Conservation (phyloP, 2,888 invertebrate genomes). For the Ypsolopha sequella region DNA sequence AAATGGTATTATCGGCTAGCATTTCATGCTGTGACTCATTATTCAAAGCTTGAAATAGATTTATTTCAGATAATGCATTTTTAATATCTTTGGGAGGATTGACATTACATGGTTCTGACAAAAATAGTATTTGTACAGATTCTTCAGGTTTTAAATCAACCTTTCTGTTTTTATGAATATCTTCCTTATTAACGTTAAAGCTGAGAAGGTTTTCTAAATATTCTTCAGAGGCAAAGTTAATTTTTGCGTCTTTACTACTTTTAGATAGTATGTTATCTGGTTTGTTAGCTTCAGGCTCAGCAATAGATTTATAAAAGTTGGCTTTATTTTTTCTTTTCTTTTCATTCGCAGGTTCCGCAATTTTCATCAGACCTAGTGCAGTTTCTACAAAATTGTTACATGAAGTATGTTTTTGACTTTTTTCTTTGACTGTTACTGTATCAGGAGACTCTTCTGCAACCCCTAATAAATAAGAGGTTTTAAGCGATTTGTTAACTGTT, state of each 20-base stretch:
- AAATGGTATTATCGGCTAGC: slow-evolving; percentile 20
- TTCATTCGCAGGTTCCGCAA: not conserved
- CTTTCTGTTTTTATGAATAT: not conserved
- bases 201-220: not conserved
- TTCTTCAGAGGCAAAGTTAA: not conserved
- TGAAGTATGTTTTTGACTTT: too few relatives aligned
- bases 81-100: slow-evolving; percentile 25
- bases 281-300: slow-evolving; percentile 8
- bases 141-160: slow-evolving; percentile 9
- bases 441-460: not conserved
- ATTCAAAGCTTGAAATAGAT: slow-evolving; percentile 58
- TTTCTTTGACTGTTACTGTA: not conserved
- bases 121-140: slow-evolving; percentile 33
- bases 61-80: slow-evolving; percentile 48
- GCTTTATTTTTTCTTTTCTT: slow-evolving; percentile 18
- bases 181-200: not conserved
- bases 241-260: not conserved
- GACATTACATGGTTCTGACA: slow-evolving; percentile 24
- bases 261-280: not conserved
- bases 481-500: too few relatives aligned
- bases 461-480: too few relatives aligned
- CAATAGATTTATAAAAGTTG: slow-evolving; percentile 42
- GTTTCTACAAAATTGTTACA: too few relatives aligned
- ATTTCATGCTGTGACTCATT: slow-evolving; percentile 45
- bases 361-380: not conserved